phyloP scores from a whole-genome alignment of 2,113 vertebrate genomes.

The Mesocricetus auratus region DNA sequence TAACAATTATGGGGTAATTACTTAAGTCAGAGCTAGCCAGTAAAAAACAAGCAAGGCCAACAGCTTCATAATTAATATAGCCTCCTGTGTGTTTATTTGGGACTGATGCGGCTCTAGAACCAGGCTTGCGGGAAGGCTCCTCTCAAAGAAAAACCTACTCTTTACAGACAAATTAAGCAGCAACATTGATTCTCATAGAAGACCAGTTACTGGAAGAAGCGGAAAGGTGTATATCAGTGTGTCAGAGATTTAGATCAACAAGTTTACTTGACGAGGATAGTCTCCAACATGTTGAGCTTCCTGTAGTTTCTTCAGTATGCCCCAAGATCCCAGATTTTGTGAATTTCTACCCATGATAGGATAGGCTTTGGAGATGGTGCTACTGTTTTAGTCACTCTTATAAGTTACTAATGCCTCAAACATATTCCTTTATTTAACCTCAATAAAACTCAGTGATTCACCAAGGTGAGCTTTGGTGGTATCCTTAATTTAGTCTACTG shows the following conservation, averaged over 20 bases:
- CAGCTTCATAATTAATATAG: too few species aligned
- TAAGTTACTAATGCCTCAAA: background rate
- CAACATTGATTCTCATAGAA: background rate
- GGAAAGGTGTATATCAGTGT: background rate
- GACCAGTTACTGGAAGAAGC: background rate
- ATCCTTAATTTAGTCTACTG: background rate
- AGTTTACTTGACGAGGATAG: background rate
- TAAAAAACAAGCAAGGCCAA: too few species aligned
- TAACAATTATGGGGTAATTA: too few species aligned
- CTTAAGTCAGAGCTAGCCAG: too few species aligned
- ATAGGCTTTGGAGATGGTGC: background rate
- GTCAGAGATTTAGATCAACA: background rate
- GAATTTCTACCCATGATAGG: accelerated
- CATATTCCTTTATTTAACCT: background rate
- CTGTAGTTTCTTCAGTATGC: background rate
- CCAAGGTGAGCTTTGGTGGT: background rate
- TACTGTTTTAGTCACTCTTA: background rate
- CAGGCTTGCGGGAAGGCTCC: too few species aligned
- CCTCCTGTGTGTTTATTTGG: too few species aligned
- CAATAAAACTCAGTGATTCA: background rate
- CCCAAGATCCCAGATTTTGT: background rate
- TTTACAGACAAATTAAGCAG: background rate
- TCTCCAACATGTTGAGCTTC: background rate
- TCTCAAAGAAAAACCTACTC: too few species aligned
- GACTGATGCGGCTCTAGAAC: too few species aligned